Conservation (phyloP, 2,113 vertebrate genomes). For the Clarias gariepinus region DNA sequence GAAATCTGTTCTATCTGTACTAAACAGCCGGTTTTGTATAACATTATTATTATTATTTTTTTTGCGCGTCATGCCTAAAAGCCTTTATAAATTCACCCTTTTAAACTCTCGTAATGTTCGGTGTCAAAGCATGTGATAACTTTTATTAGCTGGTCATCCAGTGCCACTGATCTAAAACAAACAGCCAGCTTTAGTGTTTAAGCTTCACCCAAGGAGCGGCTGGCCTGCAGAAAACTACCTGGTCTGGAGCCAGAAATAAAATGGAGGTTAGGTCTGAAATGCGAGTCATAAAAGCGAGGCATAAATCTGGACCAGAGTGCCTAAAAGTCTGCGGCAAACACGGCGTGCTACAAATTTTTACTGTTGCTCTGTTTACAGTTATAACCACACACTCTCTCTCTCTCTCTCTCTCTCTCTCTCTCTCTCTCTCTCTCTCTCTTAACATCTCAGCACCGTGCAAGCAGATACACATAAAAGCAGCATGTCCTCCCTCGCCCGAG, state of each 20-base stretch:
- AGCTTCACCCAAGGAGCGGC: background rate
- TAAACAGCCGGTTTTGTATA: background rate
- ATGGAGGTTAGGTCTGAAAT: background rate
- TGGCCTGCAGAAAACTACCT: background rate
- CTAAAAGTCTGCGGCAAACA: background rate
- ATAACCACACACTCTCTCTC: background rate
- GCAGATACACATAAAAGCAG: background rate
- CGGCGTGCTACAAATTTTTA: background rate
- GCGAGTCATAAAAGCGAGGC: background rate
- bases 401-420: background rate
- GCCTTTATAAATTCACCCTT: background rate
- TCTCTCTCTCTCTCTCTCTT: too few species aligned
- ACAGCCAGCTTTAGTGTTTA: background rate
- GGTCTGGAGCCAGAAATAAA: background rate
- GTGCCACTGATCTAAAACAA: background rate
- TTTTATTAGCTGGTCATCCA: background rate
- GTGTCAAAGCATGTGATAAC: background rate
- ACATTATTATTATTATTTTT: too few species aligned
- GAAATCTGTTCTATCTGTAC: background rate
- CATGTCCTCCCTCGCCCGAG: background rate
- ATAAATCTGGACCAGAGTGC: background rate
- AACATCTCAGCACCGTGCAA: background rate
- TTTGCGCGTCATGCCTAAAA: background rate
- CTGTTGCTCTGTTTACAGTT: background rate
- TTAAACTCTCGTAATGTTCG: background rate